phyloP scores from a whole-genome alignment of 2,888 invertebrate species.

The Hypercompe scribonia region DNA sequence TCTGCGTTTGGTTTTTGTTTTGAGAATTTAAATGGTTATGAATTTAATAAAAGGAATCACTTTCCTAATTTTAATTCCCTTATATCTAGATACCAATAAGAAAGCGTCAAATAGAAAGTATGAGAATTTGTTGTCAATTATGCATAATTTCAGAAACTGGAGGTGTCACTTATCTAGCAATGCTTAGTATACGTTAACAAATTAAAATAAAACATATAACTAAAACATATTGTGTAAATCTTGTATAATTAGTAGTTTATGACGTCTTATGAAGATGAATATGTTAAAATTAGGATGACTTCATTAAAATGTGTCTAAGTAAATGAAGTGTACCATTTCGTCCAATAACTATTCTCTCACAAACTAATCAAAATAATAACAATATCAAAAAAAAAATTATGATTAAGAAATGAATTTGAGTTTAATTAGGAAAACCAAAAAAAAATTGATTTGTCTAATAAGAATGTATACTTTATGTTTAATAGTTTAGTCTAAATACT shows the following conservation, averaged over 20 bases:
- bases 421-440: background rate
- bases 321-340: background rate
- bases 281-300: background rate
- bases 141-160: background rate
- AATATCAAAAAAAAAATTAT: too few relatives aligned
- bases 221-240: background rate
- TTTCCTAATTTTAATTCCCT: background rate
- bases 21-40: background rate
- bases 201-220: background rate
- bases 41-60: background rate
- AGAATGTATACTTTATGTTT: background rate
- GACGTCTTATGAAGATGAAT: background rate
- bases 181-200: background rate
- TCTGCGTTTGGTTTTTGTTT: background rate
- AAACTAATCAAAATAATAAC: too few relatives aligned
- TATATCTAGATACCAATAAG: background rate
- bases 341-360: background rate
- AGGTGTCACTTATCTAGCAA: background rate
- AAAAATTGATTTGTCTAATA: background rate
- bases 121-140: conserved; percentile 1
- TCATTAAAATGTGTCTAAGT: background rate
- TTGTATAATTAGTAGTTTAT: background rate
- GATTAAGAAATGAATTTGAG: too few relatives aligned
- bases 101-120: background rate
- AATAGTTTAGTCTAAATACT: background rate